These are phyloP conservation scores for Oncorhynchus clarkii DNA, from an alignment of 2,113 vertebrate genomes.

Conservation along the genomic window DNA sequence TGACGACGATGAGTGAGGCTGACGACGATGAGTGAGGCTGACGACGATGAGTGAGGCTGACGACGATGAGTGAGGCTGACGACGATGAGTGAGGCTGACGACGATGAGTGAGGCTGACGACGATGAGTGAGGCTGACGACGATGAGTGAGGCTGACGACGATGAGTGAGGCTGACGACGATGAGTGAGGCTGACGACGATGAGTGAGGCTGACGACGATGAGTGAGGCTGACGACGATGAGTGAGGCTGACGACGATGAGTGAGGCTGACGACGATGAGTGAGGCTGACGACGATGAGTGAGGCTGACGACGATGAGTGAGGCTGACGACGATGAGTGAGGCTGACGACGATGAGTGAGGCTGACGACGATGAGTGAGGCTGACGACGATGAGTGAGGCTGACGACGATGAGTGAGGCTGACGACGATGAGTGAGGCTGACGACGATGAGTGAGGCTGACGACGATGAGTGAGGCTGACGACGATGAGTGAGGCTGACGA, in stretches of 20 bases:
- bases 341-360: constrained; percentile 18
- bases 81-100: constrained; percentile 19
- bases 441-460: constrained; percentile 51
- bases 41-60: constrained; percentile 18
- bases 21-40: constrained; percentile 18
- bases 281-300: constrained; percentile 18
- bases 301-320: constrained; percentile 18
- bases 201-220: constrained; percentile 23
- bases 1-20: constrained; percentile 18
- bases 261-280: constrained; percentile 25
- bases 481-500: constrained; percentile 19
- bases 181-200: constrained; percentile 39
- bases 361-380: constrained; percentile 18
- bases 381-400: constrained; percentile 18
- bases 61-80: constrained; percentile 18
- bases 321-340: constrained; percentile 18
- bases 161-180: constrained; percentile 56
- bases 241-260: constrained; percentile 23
- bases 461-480: constrained; percentile 19
- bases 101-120: constrained; percentile 19
- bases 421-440: constrained; percentile 47
- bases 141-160: constrained; percentile 18
- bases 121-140: constrained; percentile 17
- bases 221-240: constrained; percentile 20
- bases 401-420: constrained; percentile 18